phyloP scores from a whole-genome alignment of 2,797 vertebrate species.

The Mycteria americana region DNA sequence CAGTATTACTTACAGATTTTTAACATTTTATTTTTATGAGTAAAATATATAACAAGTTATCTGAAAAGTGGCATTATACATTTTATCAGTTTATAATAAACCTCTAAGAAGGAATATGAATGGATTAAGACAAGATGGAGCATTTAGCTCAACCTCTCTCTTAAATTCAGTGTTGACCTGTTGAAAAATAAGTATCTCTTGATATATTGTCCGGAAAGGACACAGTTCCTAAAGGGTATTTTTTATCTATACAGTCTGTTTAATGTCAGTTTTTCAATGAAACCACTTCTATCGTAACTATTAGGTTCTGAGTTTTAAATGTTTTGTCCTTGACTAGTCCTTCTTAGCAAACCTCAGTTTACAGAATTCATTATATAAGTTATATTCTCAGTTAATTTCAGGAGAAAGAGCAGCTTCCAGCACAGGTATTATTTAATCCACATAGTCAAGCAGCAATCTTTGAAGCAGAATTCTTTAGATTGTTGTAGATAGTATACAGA shows the following conservation, averaged over 20 bases:
- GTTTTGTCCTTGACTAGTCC: not conserved
- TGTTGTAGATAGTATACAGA: not conserved
- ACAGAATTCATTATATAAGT: not conserved
- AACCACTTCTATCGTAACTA: not conserved
- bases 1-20: not conserved
- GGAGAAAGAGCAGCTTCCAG: not conserved
- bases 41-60: not conserved
- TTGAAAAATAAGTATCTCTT: not conserved
- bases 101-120: not conserved
- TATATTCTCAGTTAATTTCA: not conserved
- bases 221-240: not conserved
- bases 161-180: not conserved
- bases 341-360: not conserved
- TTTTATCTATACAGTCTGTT: not conserved
- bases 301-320: not conserved
- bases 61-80: not conserved
- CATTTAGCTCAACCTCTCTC: not conserved
- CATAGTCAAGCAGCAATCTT: not conserved
- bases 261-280: not conserved
- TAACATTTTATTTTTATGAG: not conserved
- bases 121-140: not conserved
- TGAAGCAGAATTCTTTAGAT: not conserved
- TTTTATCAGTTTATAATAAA: not conserved
- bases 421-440: not conserved
- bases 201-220: not conserved